Conservation (phyloP, 2,113 vertebrate genomes). For the Neolamprologus toae region DNA sequence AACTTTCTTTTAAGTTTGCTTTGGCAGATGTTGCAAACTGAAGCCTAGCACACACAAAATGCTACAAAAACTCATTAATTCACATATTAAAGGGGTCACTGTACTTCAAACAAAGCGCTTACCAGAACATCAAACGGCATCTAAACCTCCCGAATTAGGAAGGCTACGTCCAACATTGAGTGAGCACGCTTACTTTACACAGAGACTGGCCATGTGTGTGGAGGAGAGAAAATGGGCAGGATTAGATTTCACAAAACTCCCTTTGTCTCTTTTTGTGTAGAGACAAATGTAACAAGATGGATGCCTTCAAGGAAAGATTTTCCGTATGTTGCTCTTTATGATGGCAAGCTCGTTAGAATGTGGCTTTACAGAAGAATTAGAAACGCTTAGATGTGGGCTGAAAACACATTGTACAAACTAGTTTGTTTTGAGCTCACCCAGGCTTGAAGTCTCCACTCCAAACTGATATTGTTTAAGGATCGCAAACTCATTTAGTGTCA, state of each 20-base stretch:
- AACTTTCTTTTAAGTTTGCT: not conserved
- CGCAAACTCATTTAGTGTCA: not conserved
- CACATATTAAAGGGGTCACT: not conserved
- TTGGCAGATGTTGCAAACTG: not conserved
- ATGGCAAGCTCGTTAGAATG: not conserved
- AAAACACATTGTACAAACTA: not conserved
- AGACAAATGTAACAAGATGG: not conserved
- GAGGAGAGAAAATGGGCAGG: not conserved
- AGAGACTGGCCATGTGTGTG: not conserved
- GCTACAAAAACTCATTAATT: not conserved
- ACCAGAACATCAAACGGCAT: not conserved
- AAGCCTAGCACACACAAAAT: not conserved
- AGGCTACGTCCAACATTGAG: not conserved
- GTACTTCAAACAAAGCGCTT: not conserved
- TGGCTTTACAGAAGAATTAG: not conserved
- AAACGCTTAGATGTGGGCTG: not conserved
- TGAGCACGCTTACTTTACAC: not conserved
- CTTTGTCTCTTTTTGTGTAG: not conserved
- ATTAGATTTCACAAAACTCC: not conserved
- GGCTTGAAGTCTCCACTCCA: not conserved
- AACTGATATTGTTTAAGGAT: slow-evolving; percentile 2
- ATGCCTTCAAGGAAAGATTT: not conserved
- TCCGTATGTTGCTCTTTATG: not conserved
- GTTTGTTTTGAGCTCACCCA: not conserved
- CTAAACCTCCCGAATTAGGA: not conserved